Base-by-base conservation (phyloP, 2,113 vertebrate species). In the Pongo pygmaeus region DNA sequence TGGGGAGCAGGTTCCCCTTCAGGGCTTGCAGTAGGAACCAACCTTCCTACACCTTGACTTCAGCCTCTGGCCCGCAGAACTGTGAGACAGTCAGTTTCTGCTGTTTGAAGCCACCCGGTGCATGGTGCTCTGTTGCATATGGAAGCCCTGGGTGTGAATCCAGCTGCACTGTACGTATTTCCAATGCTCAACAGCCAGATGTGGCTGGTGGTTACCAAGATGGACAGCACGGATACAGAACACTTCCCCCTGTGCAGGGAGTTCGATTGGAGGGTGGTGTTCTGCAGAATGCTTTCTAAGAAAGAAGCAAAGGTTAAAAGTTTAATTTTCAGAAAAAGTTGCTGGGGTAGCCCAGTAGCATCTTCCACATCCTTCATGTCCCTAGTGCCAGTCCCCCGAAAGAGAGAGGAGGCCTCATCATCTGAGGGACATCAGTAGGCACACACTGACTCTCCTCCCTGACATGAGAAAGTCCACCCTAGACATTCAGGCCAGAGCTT, bases 181-280 rank as follows among this genome's bases (percentile, higher is more conserved):
- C 77, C 25, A 25, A 75, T 0, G 6, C 14, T 35, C 27, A 3
- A 4, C 0, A 4, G 81, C 48, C 50, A 6, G 6, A 0, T 0
- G 17, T 1, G 48, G 40, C 46, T 11, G 1, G 40, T 0, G 23
- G 27, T 23, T 25, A 1, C 16, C 16, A 38, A 0, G 13, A 0
- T 1, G 14, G 40, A 8, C 46, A 25, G 57, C 46, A 10, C 2
- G 30, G n/a, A 3, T 0, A 13, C 0, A 11, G 52, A 46, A 6
- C 32, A 12, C 23, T 9, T 20, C 3, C 3, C 0, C 0, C 57
- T 88, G 1, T 23, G 59, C 67, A n/a, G 61, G 22, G 14, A 18
- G 78, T 40, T 14, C 20, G 2, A 0, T 0, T 14, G 84, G 67
- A 78, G 35, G 0, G 38, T 16, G n/a, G 0, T 2, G 6, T 3